Percentiles rank a stretch among this genome's conserved stretches.
These are phyloP conservation scores for Tricholauxania praeusta DNA, from an alignment of 2,888 invertebrate genomes.

Conservation along the genomic window DNA sequence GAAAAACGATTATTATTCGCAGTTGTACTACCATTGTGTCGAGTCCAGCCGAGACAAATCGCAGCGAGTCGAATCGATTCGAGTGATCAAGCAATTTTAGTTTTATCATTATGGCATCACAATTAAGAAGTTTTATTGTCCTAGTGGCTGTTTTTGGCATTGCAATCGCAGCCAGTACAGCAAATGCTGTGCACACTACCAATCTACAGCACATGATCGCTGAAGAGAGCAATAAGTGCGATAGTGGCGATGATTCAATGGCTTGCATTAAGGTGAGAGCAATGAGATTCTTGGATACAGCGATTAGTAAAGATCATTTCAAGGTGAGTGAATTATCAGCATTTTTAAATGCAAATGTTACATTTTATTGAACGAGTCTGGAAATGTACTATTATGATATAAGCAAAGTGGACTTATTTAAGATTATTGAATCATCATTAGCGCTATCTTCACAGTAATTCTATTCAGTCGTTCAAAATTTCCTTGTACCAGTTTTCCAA, in stretches of 20 bases:
- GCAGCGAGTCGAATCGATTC: constrained; percentile 15
- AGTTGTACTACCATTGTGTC: constrained; percentile 63
- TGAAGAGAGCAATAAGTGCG: constrained; percentile 81
- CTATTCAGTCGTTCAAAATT: no score
- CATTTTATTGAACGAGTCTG: not conserved
- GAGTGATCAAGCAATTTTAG: not conserved
- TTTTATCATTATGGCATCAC: not conserved
- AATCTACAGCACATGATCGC: constrained; percentile 80
- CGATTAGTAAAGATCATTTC: constrained; percentile 83
- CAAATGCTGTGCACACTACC: constrained; percentile 62
- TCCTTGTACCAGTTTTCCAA: no score
- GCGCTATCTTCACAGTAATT: no score
- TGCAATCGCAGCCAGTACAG: constrained; percentile 72
- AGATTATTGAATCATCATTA: no score
- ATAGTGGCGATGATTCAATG: constrained; percentile 80
- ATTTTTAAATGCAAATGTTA: not conserved
- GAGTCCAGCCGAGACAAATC: constrained; percentile 53
- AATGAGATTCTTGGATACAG: constrained; percentile 81
- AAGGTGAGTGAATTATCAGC: constrained; percentile 71
- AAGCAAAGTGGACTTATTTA: no score
- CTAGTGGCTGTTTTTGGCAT: constrained; percentile 72
- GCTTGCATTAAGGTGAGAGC: constrained; percentile 88
- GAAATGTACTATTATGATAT: no score
- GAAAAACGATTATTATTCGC: constrained; percentile 68
- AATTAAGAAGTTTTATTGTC: constrained; percentile 43